Evolutionary conservation across 2,113 vertebrate species (phyloP).

Genomic region (Cavia aperea): DNA sequence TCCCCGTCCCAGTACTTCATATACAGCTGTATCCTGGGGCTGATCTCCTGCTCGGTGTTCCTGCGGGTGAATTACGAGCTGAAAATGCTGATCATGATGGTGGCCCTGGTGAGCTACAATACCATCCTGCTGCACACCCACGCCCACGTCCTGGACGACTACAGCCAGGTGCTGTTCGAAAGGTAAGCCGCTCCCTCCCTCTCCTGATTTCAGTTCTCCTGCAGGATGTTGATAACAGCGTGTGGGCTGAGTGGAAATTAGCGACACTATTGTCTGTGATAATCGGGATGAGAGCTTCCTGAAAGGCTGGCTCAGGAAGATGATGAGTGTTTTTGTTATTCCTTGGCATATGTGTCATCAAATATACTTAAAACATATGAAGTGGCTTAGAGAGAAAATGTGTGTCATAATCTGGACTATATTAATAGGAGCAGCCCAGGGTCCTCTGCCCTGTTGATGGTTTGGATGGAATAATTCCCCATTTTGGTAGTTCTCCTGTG

Average conservation of each 20-base stretch:
- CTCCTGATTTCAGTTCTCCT: not conserved
- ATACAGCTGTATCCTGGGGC: conserved; percentile 95
- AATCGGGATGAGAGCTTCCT: not conserved
- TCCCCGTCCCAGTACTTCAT: conserved; percentile 89
- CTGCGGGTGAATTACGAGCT: conserved; percentile 96
- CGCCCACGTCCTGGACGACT: conserved; percentile 86
- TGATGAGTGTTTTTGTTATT: not conserved
- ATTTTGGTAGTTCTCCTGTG: rapidly evolving
- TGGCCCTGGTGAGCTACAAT: conserved; percentile 91
- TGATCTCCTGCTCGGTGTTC: conserved; percentile 97
- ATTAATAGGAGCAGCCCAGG: not conserved
- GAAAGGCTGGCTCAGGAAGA: rapidly evolving
- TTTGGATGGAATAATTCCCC: not conserved
- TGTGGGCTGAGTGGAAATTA: not conserved
- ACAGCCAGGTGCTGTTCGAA: conserved; percentile 90
- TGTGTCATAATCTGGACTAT: not conserved
- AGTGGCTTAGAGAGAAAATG: not conserved
- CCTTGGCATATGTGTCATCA: not conserved
- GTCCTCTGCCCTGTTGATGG: not conserved
- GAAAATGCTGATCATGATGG: conserved; percentile 96
- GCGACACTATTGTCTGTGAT: not conserved
- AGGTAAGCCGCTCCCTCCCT: conserved; percentile 76
- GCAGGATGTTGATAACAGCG: rapidly evolving
- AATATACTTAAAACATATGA: not conserved
- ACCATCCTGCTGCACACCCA: conserved; percentile 93